phyloP scores from a whole-genome alignment of 1,140 invertebrate genomes.

The Saccostrea echinata region DNA sequence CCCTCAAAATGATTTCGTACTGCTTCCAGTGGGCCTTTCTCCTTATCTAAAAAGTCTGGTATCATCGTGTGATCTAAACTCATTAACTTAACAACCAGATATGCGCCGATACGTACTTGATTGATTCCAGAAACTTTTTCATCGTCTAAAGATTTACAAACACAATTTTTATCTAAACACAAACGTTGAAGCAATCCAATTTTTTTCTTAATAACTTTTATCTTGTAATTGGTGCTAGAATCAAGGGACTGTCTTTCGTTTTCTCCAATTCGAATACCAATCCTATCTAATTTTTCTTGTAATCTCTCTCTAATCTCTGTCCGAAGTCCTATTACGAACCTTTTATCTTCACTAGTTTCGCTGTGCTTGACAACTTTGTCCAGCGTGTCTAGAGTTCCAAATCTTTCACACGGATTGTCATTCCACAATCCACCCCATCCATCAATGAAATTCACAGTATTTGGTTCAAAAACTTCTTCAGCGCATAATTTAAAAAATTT shows the following conservation, averaged over 20 bases:
- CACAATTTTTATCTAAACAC: neutral
- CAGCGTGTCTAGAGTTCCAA: neutral
- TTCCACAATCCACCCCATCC: conserved; percentile 8
- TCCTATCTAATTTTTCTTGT: neutral
- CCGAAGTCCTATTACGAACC: neutral
- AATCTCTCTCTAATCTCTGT: neutral
- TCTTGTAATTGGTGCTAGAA: neutral
- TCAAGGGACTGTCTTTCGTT: neutral
- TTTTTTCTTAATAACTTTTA: neutral
- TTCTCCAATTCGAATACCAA: neutral
- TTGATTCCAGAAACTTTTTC: neutral
- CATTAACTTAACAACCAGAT: neutral
- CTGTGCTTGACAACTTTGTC: neutral
- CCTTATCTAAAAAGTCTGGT: neutral
- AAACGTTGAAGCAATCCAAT: neutral
- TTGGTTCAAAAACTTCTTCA: neutral
- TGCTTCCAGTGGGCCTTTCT: neutral
- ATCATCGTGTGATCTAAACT: neutral
- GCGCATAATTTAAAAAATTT: too few species aligned
- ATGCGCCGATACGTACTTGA: neutral
- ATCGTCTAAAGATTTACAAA: neutral
- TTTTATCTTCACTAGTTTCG: neutral
- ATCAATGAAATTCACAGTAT: neutral
- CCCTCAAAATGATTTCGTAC: neutral
- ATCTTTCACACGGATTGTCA: neutral